phyloP scores from a whole-genome alignment of 2,113 vertebrate genomes.

The Pontoporia blainvillei region DNA sequence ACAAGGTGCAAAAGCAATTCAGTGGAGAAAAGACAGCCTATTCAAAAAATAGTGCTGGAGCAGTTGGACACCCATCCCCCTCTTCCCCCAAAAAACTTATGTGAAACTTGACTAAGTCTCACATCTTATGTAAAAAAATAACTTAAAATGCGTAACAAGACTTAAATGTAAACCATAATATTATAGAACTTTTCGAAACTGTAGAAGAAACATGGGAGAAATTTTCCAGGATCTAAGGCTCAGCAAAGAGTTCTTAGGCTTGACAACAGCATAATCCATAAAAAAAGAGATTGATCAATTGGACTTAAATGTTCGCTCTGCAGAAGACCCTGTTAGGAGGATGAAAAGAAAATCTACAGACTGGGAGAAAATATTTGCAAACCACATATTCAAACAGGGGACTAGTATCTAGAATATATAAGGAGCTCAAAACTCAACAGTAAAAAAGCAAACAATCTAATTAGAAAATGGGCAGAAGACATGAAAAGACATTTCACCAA shows the following conservation, averaged over 20 bases:
- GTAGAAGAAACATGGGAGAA: background rate
- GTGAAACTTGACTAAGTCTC: background rate
- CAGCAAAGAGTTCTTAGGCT: background rate
- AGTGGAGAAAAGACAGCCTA: background rate
- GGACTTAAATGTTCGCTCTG: background rate
- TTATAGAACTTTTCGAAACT: background rate
- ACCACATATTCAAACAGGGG: background rate
- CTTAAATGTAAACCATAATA: background rate
- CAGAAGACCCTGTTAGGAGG: background rate
- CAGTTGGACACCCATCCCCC: background rate
- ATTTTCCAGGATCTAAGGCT: background rate
- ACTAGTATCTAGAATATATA: background rate
- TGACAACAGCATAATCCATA: background rate
- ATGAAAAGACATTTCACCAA: background rate
- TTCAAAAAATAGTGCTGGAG: background rate
- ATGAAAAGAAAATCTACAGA: background rate
- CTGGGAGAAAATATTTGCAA: background rate
- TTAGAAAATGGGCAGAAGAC: background rate
- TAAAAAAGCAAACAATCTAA: background rate
- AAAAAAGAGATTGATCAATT: background rate
- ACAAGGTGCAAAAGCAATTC: background rate
- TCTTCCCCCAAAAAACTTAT: no score
- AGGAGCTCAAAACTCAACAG: background rate
- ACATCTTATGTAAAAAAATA: background rate
- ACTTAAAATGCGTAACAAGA: background rate